A percentile compares a stretch with the other conserved stretches of the same genome.
Evolutionary conservation across 1,140 invertebrate species (phyloP).

Genomic region (Sycobia sp.): DNA sequence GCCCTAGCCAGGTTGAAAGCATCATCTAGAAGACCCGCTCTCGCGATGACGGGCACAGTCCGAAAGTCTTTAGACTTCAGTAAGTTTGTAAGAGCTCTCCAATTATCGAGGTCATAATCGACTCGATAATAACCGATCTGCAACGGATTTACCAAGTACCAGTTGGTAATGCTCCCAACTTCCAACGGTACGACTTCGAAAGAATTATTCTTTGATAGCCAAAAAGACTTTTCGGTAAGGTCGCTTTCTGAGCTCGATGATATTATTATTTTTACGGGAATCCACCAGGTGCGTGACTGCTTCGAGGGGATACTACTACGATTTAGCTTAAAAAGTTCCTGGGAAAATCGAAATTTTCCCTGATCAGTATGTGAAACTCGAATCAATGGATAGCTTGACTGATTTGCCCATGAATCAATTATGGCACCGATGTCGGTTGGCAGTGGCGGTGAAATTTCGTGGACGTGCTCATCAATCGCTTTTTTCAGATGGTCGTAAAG

Average conservation of each 20-base stretch:
- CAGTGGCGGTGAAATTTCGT: too few relatives aligned
- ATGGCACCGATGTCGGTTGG: background rate
- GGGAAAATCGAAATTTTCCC: background rate
- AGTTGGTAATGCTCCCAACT: constrained; percentile 40
- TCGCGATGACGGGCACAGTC: constrained; percentile 57
- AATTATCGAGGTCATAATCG: constrained; percentile 64
- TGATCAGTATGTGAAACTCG: constrained; percentile 43
- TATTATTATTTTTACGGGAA: background rate
- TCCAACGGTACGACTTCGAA: background rate
- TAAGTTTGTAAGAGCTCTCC: constrained; percentile 55
- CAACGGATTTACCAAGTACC: constrained; percentile 62
- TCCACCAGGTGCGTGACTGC: constrained; percentile 6
- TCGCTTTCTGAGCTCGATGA: background rate
- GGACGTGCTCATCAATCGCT: constrained; percentile 42
- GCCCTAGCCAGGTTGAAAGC: constrained; percentile 64
- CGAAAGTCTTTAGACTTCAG: constrained; percentile 42
- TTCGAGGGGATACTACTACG: background rate
- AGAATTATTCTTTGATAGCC: background rate
- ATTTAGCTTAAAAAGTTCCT: constrained; percentile 1
- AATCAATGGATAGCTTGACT: constrained; percentile 71
- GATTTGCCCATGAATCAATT: constrained; percentile 70
- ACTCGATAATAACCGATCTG: constrained; percentile 63
- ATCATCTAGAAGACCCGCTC: constrained; percentile 70
- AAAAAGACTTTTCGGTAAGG: background rate
- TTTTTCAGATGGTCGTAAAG: constrained; percentile 69